Conservation (phyloP, 2,888 invertebrate genomes). For the Hypena proboscidalis region DNA sequence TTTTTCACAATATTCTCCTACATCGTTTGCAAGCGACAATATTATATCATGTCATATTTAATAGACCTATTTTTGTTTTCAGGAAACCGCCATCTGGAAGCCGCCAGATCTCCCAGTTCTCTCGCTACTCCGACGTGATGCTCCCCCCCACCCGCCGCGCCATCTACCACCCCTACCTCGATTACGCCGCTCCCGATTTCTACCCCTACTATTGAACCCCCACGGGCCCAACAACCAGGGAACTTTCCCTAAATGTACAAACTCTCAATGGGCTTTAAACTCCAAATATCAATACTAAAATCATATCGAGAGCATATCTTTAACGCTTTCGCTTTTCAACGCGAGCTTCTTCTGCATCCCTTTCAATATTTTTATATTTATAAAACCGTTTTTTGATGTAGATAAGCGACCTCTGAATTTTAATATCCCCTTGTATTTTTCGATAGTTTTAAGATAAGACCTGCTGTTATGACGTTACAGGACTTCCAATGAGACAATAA, state of each 20-base stretch:
- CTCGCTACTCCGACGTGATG: slow-evolving; percentile 80
- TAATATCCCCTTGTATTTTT: slow-evolving; percentile 73
- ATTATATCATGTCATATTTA: background rate
- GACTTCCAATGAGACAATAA: slow-evolving; percentile 71
- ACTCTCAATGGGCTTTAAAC: slow-evolving; percentile 62
- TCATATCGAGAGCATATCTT: slow-evolving; percentile 82
- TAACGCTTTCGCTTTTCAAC: slow-evolving; percentile 67
- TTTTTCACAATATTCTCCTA: too few relatives aligned
- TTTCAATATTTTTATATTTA: slow-evolving; percentile 75
- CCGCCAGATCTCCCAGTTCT: slow-evolving; percentile 78
- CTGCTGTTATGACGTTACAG: slow-evolving; percentile 47
- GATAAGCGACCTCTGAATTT: slow-evolving; percentile 64
- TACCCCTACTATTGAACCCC: slow-evolving; percentile 71
- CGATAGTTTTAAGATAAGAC: slow-evolving; percentile 70
- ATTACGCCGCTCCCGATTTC: slow-evolving; percentile 67
- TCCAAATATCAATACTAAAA: slow-evolving; percentile 60
- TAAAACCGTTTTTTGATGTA: slow-evolving; percentile 65
- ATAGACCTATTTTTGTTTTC: slow-evolving; percentile 15
- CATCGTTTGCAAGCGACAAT: too few relatives aligned
- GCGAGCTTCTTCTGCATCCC: slow-evolving; percentile 67
- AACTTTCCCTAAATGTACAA: slow-evolving; percentile 63
- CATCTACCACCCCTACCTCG: slow-evolving; percentile 69
- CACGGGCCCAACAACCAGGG: slow-evolving; percentile 45
- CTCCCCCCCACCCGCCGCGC: slow-evolving; percentile 72
- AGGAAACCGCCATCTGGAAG: slow-evolving; percentile 76